A percentile compares a stretch with the other conserved stretches of the same genome.
Conservation (phyloP, 2,888 invertebrate species). For the Stegana nigrithorax region DNA sequence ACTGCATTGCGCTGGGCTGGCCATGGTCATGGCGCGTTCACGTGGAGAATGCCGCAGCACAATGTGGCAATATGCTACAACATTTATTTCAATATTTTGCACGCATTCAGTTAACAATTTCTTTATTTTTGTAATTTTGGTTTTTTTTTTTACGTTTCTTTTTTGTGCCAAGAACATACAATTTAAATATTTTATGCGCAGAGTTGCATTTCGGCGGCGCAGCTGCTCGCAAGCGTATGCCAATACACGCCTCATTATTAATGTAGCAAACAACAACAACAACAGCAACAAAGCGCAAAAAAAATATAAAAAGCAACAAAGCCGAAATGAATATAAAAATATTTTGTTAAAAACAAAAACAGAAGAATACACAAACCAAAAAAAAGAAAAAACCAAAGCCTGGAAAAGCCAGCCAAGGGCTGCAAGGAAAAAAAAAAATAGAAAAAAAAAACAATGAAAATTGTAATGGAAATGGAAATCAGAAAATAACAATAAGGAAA, state of each 20-base stretch:
- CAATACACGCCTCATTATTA: constrained; percentile 41
- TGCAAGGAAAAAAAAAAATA: constrained; percentile 3
- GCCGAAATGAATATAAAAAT: too few species aligned
- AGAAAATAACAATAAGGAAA: too few species aligned
- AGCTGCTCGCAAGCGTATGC: constrained; percentile 1
- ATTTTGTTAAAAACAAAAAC: too few species aligned
- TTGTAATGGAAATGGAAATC: too few species aligned
- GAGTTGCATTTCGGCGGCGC: constrained; percentile 31
- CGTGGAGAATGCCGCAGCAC: constrained; percentile 40
- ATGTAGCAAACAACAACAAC: constrained; percentile 41
- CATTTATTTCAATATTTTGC: constrained; percentile 54
- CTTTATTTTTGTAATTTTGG: background rate
- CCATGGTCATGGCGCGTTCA: too few species aligned
- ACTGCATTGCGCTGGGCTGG: too few species aligned
- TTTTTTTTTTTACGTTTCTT: constrained; percentile 26
- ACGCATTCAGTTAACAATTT: too few species aligned
- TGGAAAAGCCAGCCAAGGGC: background rate
- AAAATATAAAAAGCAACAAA: constrained; percentile 27
- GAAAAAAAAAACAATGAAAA: background rate
- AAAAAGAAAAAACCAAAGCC: background rate
- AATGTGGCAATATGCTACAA: constrained; percentile 49
- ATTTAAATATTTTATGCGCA: constrained; percentile 52
- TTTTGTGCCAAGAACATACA: constrained; percentile 50
- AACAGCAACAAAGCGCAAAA: constrained; percentile 22
- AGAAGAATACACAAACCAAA: background rate